These are phyloP conservation scores for Euzetes globulus DNA, from an alignment of 2,888 invertebrate genomes.

Conservation along the genomic window DNA sequence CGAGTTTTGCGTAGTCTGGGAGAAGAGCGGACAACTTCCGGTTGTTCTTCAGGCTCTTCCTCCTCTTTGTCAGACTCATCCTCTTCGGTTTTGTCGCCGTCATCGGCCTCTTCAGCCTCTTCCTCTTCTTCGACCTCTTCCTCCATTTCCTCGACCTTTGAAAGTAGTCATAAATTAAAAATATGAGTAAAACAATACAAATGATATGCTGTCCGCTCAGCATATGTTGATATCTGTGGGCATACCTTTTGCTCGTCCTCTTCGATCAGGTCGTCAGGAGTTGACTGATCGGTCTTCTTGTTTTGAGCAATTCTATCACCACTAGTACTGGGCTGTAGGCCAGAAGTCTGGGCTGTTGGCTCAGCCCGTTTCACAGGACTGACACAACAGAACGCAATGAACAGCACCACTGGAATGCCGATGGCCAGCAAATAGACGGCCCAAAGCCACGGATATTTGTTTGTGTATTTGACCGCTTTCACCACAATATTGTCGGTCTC, in stretches of 20 bases:
- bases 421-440: slow-evolving; percentile 69
- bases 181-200: neutral
- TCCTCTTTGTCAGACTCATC: slow-evolving; percentile 43
- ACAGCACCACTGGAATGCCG: slow-evolving; percentile 67
- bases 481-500: slow-evolving; percentile 71
- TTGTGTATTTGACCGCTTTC: slow-evolving; percentile 65
- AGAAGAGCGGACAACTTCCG: slow-evolving; percentile 48
- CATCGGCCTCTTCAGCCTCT: slow-evolving; percentile 44
- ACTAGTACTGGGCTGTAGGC: neutral
- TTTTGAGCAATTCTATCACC: slow-evolving; percentile 36
- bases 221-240: neutral
- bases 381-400: slow-evolving; percentile 71
- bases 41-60: slow-evolving; percentile 35
- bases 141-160: slow-evolving; percentile 42
- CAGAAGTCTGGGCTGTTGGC: slow-evolving; percentile 5
- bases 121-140: slow-evolving; percentile 32
- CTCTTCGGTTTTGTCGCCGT: slow-evolving; percentile 34
- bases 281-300: slow-evolving; percentile 46
- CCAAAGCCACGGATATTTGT: slow-evolving; percentile 84
- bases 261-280: slow-evolving; percentile 43
- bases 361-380: slow-evolving; percentile 36
- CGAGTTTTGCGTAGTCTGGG: slow-evolving; percentile 40
- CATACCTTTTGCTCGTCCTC: slow-evolving; percentile 26
- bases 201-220: neutral
- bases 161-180: neutral